These are phyloP conservation scores for Rhagoletis zephyria DNA, from an alignment of 1,140 invertebrate genomes.

Conservation along the genomic window DNA sequence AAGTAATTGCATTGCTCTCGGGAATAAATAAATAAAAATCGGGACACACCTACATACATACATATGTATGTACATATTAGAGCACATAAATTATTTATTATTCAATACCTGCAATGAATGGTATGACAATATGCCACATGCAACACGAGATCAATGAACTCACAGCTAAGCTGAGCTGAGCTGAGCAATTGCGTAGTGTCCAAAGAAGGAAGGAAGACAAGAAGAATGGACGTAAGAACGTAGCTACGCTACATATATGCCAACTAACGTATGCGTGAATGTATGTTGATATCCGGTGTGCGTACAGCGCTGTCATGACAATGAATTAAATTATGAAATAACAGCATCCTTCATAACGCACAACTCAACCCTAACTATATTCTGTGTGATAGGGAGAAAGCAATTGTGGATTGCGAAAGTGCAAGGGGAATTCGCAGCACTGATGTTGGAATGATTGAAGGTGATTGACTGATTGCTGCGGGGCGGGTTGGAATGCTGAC, in stretches of 20 bases:
- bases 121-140: constrained; percentile 6
- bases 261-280: not conserved
- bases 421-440: not conserved
- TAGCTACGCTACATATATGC: not conserved
- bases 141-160: constrained; percentile 32
- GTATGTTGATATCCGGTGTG: too few relatives aligned
- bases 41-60: not conserved
- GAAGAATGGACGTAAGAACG: not conserved
- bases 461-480: not conserved
- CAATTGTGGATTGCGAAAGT: not conserved
- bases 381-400: not conserved
- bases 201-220: not conserved
- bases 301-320: constrained; percentile 6
- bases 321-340: constrained; percentile 48
- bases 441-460: not conserved
- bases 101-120: constrained; percentile 31
- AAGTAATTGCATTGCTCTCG: not conserved
- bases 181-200: not conserved
- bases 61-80: not conserved
- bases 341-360: constrained; percentile 28
- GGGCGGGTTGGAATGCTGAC: not conserved
- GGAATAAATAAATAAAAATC: not conserved
- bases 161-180: not conserved
- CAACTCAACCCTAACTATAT: not conserved
- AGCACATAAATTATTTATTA: constrained; percentile 14